Base-by-base conservation (phyloP, 2,888 invertebrate genomes). In the Phortica okadai region DNA sequence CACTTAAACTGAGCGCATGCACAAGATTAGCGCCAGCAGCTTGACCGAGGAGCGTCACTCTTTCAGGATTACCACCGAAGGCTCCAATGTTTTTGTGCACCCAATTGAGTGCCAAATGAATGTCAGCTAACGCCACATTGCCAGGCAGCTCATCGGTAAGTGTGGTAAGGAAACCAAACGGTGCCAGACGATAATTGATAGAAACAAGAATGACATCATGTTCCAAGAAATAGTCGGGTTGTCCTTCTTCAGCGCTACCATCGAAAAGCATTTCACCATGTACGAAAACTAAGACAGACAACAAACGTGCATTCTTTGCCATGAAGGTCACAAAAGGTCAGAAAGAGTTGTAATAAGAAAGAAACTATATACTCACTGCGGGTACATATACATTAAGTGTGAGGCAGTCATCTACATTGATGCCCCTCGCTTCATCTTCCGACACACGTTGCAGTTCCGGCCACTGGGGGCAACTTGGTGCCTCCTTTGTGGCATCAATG, bases 111-210 rank as follows among this genome's bases (percentile, higher is more conserved):
- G 93, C 93, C 82, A 92, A 79, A 6, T 93, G 87, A 74, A 93
- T 90, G 82, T 94, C 94, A 45, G 93, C 88, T n/a, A 93, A 82
- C 0, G 93, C 93, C 76, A 92, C 92, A 83, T 94, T 94, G 54
- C 93, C 93, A 5, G 93, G 92, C 59, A 93, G 89, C 11, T 90
- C 91, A 11, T 92, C 91, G 62, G 91, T 92, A 76, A 92, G 90
- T 0, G 93, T 91, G 7, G 92, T 92, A 16, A 93, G 82, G 79
- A 93, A 93, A 2, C 93, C 93, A 33, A 93, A 90, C 0, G 93
- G 92, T 0, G 93, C 93, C 75, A 93, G 84, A 5, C 93, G 90
- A 82, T 93, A 93, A 81, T 93, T 93, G 33, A 92, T 86, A 6
- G 91, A 91, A 0, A 93, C 92, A 44, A 93, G 84, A 1, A 93